phyloP scores from a whole-genome alignment of 2,113 vertebrate species.

The Reinhardtius hippoglossoides region DNA sequence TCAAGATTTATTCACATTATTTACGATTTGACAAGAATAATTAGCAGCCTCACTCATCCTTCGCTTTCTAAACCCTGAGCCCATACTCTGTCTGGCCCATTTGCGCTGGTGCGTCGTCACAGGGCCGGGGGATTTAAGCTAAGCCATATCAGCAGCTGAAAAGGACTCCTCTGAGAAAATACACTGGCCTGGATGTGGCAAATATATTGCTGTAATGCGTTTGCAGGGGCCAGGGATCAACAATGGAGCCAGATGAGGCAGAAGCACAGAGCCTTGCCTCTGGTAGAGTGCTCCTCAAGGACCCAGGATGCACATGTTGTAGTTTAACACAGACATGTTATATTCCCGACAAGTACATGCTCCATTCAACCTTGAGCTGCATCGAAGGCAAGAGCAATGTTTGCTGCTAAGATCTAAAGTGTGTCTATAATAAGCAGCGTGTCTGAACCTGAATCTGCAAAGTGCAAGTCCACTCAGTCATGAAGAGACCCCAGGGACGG shows the following conservation, averaged over 20 bases:
- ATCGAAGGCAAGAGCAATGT: slow-evolving; percentile 20
- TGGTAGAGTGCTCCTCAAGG: slow-evolving; percentile 54
- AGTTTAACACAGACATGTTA: slow-evolving; percentile 55
- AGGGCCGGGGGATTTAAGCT: slow-evolving; percentile 65
- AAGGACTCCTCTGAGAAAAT: slow-evolving; percentile 59
- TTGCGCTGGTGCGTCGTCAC: slow-evolving; percentile 60
- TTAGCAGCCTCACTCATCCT: slow-evolving; percentile 37
- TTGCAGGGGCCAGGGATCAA: slow-evolving; percentile 64
- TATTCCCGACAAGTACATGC: slow-evolving; percentile 33
- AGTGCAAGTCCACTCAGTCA: slow-evolving; percentile 63
- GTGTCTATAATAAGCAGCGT: slow-evolving; percentile 52
- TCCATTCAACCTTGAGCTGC: slow-evolving; percentile 54
- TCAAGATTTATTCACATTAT: neutral
- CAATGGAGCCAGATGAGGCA: slow-evolving; percentile 50
- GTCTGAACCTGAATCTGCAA: slow-evolving; percentile 63
- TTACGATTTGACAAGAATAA: slow-evolving; percentile 36
- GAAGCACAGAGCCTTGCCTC: slow-evolving; percentile 49
- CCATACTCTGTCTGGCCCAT: slow-evolving; percentile 44
- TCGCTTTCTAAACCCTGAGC: slow-evolving; percentile 30
- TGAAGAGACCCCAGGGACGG: slow-evolving; percentile 52
- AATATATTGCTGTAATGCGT: slow-evolving; percentile 57
- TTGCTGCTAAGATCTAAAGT: slow-evolving; percentile 51
- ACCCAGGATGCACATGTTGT: slow-evolving; percentile 41
- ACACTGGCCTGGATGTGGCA: slow-evolving; percentile 61
- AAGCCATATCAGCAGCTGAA: slow-evolving; percentile 68